Conservation (phyloP, 2,797 vertebrate species). For the Phalanger gymnotis region DNA sequence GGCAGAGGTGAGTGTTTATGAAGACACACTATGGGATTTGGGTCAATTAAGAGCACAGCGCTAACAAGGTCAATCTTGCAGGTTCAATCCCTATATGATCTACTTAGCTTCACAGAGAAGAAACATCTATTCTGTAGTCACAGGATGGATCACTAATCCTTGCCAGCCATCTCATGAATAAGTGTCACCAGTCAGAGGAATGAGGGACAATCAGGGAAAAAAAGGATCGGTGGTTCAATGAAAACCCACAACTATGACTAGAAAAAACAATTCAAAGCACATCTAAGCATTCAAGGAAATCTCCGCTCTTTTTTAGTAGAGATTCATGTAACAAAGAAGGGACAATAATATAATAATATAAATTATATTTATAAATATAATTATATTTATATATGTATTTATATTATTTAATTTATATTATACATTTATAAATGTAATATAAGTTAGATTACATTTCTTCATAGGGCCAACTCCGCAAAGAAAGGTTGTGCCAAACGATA, state of each 20-base stretch:
- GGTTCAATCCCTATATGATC: neutral
- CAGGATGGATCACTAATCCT: neutral
- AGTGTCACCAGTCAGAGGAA: neutral
- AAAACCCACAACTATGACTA: neutral
- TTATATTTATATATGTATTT: neutral
- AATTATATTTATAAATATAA: neutral
- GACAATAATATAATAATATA: neutral
- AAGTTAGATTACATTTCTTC: neutral
- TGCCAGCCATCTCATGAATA: neutral
- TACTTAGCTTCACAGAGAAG: neutral
- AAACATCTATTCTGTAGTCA: neutral
- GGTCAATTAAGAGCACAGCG: neutral
- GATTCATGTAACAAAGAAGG: neutral
- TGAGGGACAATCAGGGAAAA: neutral
- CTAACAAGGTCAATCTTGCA: slow-evolving; percentile 4
- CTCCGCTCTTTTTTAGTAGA: neutral
- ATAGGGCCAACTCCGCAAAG: neutral
- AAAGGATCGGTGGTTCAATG: neutral
- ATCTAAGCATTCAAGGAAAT: neutral
- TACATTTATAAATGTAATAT: too few species aligned
- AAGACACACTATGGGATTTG: neutral
- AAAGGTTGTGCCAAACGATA: neutral
- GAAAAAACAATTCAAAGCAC: neutral
- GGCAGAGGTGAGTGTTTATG: neutral
- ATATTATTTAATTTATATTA: too few species aligned